phyloP scores from a whole-genome alignment of 2,888 invertebrate genomes.

The Lagria hirta region DNA sequence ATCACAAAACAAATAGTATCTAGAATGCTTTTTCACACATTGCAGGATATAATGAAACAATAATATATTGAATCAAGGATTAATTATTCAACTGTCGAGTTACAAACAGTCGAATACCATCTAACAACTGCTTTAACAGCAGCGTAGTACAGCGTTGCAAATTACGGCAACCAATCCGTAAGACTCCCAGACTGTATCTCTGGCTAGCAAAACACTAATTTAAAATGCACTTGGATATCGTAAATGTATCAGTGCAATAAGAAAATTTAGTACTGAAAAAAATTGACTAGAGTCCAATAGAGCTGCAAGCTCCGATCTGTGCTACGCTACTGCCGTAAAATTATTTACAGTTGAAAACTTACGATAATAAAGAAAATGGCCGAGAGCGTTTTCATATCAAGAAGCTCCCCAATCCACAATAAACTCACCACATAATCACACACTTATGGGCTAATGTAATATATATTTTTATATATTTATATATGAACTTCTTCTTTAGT shows the following conservation, averaged over 20 bases:
- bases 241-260: conserved; percentile 3
- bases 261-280: conserved; percentile 7
- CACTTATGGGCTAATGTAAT: conserved; percentile 27
- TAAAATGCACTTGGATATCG: conserved; percentile 2
- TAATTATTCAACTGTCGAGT: too few relatives aligned
- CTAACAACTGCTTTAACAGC: conserved; percentile 21
- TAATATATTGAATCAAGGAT: too few relatives aligned
- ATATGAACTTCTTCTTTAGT: conserved; percentile 49
- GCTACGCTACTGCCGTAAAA: conserved; percentile 21
- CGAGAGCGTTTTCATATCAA: conserved; percentile 15
- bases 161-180: too few relatives aligned
- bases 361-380: conserved; percentile 22
- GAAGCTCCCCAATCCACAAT: too few relatives aligned
- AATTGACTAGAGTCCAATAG: conserved; percentile 25
- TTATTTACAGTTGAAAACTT: conserved; percentile 25
- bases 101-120: too few relatives aligned
- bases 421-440: conserved; percentile 26
- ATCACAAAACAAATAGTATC: conserved; percentile 30
- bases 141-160: conserved; percentile 15
- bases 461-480: conserved; percentile 25
- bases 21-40: conserved; percentile 40
- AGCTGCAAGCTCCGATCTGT: conserved; percentile 20
- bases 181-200: conserved; percentile 5
- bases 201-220: conserved; percentile 9
- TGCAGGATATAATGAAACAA: conserved; percentile 26